Base-by-base conservation (phyloP, 2,888 invertebrate genomes). In the Agrotis puta region DNA sequence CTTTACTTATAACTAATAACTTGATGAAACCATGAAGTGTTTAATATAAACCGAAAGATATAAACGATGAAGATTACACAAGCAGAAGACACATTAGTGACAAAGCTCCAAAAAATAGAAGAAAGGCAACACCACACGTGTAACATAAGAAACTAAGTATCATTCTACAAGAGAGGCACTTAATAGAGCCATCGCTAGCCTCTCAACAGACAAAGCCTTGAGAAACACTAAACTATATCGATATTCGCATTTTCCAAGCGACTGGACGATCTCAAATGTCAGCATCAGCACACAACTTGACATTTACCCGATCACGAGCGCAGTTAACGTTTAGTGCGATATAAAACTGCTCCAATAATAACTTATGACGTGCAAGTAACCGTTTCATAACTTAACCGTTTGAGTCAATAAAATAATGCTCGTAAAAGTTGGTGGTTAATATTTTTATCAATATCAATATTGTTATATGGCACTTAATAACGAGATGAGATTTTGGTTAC, bases 261-360 rank as follows among this genome's bases (percentile, higher is more conserved):
- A 84, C 74, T 88, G 87, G 87, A 86, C 86, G 81, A 70, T 85
- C 87, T 88, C 80, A 93, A 94, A 94, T 93, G 93, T 91, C 93
- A 93, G 90, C 74, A 70, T 91, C 93, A 93, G 90, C 71, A 72
- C 82, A 88, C 86, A 84, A 88, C 87, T 89, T 92, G 93, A 90
- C 93, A 93, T 85, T 85, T 87, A 88, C 80, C 78, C 80, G 91
- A 91, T 92, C 94, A 94, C 94, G 93, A 93, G 78, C 73, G 84
- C 77, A 80, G 74, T 82, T 85, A 87, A 86, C 64, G 75, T 86
- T 79, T 81, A 78, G 80, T 85, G 81, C 86, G 84, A 84, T 84
- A 79, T 78, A 84, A 73, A 90, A 89, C 82, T 87, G 85, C 85
- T 86, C 84, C 83, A 83, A 85, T 86, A 80, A 80, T 78, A 79